phyloP scores from a whole-genome alignment of 2,888 invertebrate genomes.

The Abrostola triplasia region DNA sequence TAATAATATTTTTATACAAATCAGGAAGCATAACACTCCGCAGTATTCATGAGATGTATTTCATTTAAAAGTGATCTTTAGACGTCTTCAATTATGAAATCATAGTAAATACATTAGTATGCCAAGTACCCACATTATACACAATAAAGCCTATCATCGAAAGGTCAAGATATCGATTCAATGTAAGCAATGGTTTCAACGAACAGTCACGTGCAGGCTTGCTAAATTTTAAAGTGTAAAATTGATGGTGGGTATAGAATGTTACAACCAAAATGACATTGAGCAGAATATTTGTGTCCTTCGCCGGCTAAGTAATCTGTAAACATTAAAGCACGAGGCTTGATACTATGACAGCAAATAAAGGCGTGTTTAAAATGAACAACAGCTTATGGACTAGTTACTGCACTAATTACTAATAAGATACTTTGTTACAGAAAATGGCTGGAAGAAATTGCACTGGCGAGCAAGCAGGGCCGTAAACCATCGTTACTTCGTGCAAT shows the following conservation, averaged over 20 bases:
- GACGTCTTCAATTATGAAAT: constrained; percentile 59
- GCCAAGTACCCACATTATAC: constrained; percentile 11
- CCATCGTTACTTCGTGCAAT: constrained; percentile 91
- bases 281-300: constrained; percentile 15
- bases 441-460: constrained; percentile 89
- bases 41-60: constrained; percentile 51
- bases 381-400: constrained; percentile 25
- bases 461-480: constrained; percentile 86
- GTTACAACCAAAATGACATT: constrained; percentile 27
- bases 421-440: constrained; percentile 89
- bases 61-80: constrained; percentile 55
- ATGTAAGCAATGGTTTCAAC: constrained; percentile 15
- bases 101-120: constrained; percentile 53
- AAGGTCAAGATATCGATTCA: constrained; percentile 43
- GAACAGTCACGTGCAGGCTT: constrained; percentile 22
- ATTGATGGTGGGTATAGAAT: constrained; percentile 37
- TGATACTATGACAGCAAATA: constrained; percentile 6
- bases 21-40: no score
- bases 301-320: neutral
- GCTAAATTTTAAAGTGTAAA: constrained; percentile 31
- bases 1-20: no score
- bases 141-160: constrained; percentile 11
- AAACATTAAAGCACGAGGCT: neutral
- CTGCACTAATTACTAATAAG: constrained; percentile 49
- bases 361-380: constrained; percentile 20